Evolutionary conservation across 2,888 invertebrate genomes (phyloP).

Genomic region (Carcina quercana): DNA sequence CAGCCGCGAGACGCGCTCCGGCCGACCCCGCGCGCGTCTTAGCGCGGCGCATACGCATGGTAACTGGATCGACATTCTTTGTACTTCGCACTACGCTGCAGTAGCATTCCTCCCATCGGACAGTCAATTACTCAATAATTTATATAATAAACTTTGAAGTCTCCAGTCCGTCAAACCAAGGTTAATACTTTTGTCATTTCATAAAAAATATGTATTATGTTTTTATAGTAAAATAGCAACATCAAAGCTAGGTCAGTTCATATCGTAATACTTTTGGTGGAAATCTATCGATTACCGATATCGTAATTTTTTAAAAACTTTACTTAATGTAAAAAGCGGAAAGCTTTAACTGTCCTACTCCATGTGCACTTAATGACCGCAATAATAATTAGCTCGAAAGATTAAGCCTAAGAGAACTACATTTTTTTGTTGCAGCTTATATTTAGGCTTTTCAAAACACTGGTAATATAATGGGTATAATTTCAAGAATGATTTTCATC

Average conservation of each 20-base stretch:
- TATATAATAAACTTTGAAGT: constrained; percentile 26
- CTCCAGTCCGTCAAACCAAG: constrained; percentile 47
- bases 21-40: constrained; percentile 33
- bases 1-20: constrained; percentile 32
- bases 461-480: constrained; percentile 62
- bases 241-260: constrained; percentile 41
- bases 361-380: constrained; percentile 66
- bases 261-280: constrained; percentile 55
- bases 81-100: constrained; percentile 46
- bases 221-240: constrained; percentile 53
- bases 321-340: constrained; percentile 45
- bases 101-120: constrained; percentile 48
- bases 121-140: constrained; percentile 30
- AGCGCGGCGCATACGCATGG: too few relatives aligned
- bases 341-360: constrained; percentile 62
- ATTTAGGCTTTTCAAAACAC: constrained; percentile 69
- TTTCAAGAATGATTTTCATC: constrained; percentile 62
- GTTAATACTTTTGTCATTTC: constrained; percentile 69
- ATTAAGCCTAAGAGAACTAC: constrained; percentile 68
- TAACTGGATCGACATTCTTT: constrained; percentile 66
- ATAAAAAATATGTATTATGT: constrained; percentile 60
- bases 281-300: constrained; percentile 43
- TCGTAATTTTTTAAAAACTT: constrained; percentile 50
- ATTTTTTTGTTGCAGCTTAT: constrained; percentile 59
- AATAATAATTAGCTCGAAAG: constrained; percentile 63